phyloP scores from a whole-genome alignment of 2,797 vertebrate genomes.

The Tenualosa ilisha region DNA sequence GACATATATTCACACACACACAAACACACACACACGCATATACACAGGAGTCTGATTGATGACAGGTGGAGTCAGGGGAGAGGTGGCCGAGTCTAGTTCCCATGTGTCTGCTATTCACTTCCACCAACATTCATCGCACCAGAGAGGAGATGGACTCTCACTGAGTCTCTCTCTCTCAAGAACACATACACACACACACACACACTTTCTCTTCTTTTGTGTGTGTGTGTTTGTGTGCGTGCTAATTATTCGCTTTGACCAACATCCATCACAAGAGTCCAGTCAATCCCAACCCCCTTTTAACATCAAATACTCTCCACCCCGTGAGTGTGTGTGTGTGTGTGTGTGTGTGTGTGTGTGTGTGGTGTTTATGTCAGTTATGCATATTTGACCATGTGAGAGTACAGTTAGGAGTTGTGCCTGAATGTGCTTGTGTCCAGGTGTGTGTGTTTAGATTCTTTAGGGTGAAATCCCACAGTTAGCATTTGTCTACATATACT shows the following conservation, averaged over 20 bases:
- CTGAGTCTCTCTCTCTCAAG: neutral
- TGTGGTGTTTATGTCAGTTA: neutral
- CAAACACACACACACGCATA: neutral
- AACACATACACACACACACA: neutral
- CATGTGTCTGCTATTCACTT: constrained; percentile 51
- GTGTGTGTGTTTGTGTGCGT: neutral
- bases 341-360: neutral
- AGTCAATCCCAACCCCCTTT: too few species aligned
- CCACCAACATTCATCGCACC: constrained; percentile 47
- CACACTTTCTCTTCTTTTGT: neutral
- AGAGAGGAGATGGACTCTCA: constrained; percentile 1
- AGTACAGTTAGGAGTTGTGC: neutral
- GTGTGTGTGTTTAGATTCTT: neutral
- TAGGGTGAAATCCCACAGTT: neutral
- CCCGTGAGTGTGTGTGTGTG: too few species aligned
- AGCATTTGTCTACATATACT: neutral
- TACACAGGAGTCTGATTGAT: constrained; percentile 51
- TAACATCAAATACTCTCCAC: too few species aligned
- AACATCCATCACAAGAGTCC: too few species aligned
- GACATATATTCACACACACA: constrained; percentile 14
- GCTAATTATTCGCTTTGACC: too few species aligned
- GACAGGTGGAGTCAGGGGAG: constrained; percentile 53
- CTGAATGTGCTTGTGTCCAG: neutral
- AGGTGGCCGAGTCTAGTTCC: constrained; percentile 39
- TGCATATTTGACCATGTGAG: too few species aligned